Evolutionary conservation across 1,140 invertebrate species (phyloP).

Genomic region (Bacillus rossius): DNA sequence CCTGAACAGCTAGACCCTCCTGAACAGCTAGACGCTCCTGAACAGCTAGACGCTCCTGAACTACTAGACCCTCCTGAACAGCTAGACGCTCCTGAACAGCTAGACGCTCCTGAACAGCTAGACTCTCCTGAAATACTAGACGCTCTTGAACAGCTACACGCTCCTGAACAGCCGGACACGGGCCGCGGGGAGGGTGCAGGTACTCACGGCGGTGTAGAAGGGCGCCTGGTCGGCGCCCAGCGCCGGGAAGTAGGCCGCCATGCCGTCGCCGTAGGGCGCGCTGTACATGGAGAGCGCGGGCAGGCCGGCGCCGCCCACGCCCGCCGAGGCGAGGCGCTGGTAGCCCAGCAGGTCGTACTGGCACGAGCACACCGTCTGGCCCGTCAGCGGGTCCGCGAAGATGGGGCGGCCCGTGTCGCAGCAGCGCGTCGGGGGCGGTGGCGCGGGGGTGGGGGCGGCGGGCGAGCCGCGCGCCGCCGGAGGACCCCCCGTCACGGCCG

Average conservation of each 20-base stretch:
- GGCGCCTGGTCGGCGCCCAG: constrained; percentile 73
- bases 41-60: too few relatives aligned
- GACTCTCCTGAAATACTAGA: too few relatives aligned
- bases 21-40: too few relatives aligned
- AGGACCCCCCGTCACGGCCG: constrained; percentile 42
- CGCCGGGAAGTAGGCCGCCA: constrained; percentile 75
- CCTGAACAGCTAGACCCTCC: too few relatives aligned
- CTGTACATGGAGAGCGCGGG: constrained; percentile 76
- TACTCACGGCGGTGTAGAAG: constrained; percentile 76
- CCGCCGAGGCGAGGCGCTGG: constrained; percentile 39
- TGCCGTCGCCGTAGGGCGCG: constrained; percentile 64
- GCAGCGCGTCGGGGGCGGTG: constrained; percentile 56
- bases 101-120: too few relatives aligned
- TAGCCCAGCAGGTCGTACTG: constrained; percentile 56
- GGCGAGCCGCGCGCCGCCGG: constrained; percentile 26
- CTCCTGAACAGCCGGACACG: too few relatives aligned
- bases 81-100: too few relatives aligned
- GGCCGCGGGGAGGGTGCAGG: background rate
- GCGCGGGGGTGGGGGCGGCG: constrained; percentile 43
- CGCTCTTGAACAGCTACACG: too few relatives aligned
- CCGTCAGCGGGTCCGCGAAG: constrained; percentile 87
- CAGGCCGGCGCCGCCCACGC: constrained; percentile 70
- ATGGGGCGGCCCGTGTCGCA: constrained; percentile 89
- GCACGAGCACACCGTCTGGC: constrained; percentile 89
- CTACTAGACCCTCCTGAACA: too few relatives aligned